Evolutionary conservation across 2,113 vertebrate species (phyloP).

Genomic region (Vulpes lagopus): DNA sequence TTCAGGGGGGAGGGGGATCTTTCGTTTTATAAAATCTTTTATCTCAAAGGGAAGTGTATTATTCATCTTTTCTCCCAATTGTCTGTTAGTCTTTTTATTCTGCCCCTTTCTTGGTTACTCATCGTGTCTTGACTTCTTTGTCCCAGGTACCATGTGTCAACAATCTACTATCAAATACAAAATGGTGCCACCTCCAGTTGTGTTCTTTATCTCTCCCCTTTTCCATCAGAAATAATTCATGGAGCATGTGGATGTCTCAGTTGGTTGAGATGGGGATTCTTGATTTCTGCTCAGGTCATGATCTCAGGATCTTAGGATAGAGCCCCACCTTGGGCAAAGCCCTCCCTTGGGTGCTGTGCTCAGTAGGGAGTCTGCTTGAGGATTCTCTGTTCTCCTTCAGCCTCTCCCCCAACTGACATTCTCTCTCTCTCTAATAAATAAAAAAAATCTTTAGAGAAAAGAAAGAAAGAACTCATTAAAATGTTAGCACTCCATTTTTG

Average conservation of each 20-base stretch:
- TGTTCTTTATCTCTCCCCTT: conserved; percentile 13
- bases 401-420: neutral
- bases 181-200: neutral
- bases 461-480: neutral
- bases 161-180: neutral
- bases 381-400: neutral
- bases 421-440: neutral
- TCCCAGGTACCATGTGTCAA: neutral
- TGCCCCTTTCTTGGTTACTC: neutral
- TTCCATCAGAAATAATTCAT: neutral
- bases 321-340: neutral
- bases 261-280: neutral
- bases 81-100: neutral
- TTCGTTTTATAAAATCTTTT: neutral
- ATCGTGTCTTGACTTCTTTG: neutral
- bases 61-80: neutral
- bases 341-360: neutral
- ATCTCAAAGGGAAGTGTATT: neutral
- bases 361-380: neutral
- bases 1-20: neutral
- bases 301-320: neutral
- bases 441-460: neutral
- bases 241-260: neutral
- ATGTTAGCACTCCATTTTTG: neutral
- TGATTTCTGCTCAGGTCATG: neutral